phyloP scores from a whole-genome alignment of 1,140 invertebrate genomes.

The Euglossa dilemma region DNA sequence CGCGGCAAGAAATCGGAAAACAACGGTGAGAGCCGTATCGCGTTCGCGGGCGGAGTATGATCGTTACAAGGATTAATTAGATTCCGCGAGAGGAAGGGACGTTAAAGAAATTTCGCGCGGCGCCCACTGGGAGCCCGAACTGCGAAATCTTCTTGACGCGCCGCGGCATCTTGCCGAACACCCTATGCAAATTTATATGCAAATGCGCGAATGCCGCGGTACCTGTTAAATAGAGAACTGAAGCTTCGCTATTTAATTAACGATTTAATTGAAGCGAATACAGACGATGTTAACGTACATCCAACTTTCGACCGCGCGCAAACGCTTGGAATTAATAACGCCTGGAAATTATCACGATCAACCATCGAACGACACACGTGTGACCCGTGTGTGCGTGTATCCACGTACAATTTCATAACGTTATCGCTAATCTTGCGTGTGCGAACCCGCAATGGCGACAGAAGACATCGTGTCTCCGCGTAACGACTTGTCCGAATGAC shows the following conservation, averaged over 20 bases:
- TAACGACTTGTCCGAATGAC: neutral
- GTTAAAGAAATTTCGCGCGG: neutral
- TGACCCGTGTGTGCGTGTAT: too few relatives aligned
- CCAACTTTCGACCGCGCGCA: constrained; percentile 23
- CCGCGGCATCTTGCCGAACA: neutral
- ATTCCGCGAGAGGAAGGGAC: too few relatives aligned
- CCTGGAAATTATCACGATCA: constrained; percentile 11
- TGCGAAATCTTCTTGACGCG: constrained; percentile 24
- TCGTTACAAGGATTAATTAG: neutral
- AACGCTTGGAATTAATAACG: constrained; percentile 34
- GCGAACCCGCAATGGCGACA: neutral
- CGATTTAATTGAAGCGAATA: constrained; percentile 40
- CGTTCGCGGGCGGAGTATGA: too few relatives aligned
- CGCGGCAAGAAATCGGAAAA: neutral
- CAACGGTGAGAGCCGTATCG: neutral
- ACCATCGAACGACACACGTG: neutral
- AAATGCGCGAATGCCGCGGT: constrained; percentile 19
- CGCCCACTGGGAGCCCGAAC: neutral
- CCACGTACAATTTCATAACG: neutral
- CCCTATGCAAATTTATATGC: constrained; percentile 31
- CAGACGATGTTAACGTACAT: constrained; percentile 23
- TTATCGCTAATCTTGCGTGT: neutral
- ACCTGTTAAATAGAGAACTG: constrained; percentile 20
- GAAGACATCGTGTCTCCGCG: too few relatives aligned
- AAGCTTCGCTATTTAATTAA: constrained; percentile 39